Conservation (phyloP, 2,888 invertebrate species). For the Oasisia sp. region DNA sequence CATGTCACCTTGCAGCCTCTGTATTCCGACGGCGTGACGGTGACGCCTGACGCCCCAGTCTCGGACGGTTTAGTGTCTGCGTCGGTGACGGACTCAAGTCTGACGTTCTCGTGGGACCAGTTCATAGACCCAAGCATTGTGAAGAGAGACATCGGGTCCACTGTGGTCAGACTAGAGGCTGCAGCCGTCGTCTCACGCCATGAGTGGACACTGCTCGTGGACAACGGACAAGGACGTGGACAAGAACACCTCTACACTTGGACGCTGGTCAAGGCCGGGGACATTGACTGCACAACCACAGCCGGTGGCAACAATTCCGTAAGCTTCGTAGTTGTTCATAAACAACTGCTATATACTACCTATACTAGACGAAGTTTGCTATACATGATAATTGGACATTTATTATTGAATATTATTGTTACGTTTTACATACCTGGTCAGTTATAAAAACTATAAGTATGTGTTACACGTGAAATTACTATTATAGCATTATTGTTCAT, state of each 20-base stretch:
- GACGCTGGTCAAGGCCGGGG: not conserved
- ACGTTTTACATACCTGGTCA: no score
- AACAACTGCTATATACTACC: no score
- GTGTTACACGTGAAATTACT: no score
- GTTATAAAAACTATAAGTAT: no score
- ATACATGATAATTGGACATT: no score
- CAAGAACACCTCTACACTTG: not conserved
- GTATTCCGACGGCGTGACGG: conserved; percentile 20
- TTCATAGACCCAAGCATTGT: not conserved
- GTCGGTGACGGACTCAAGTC: not conserved
- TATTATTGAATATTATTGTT: no score
- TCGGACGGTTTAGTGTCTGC: not conserved
- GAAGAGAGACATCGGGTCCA: not conserved
- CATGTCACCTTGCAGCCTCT: not conserved
- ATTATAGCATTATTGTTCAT: no score
- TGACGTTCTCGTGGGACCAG: not conserved
- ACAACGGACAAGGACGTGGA: not conserved
- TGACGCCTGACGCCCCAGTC: not conserved
- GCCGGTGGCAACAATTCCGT: not conserved
- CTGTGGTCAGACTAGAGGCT: not conserved
- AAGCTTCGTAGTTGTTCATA: not conserved
- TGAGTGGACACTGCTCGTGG: not conserved
- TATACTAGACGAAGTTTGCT: no score
- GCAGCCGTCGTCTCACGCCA: not conserved
- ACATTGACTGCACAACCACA: not conserved